Evolutionary conservation across 2,113 vertebrate genomes (phyloP).

Genomic region (Cottus gobio): DNA sequence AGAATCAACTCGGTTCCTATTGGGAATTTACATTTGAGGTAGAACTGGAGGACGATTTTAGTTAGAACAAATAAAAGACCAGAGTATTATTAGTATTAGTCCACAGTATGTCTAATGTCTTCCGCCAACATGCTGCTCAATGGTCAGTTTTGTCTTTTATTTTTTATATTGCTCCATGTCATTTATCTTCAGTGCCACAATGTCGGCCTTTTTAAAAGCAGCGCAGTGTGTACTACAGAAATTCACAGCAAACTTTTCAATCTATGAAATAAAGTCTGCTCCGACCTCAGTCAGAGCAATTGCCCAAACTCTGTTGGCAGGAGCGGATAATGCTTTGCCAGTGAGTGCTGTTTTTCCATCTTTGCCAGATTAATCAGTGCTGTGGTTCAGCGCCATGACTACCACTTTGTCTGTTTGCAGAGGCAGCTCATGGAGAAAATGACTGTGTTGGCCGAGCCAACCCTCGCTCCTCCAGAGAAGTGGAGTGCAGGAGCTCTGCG

Average conservation of each 20-base stretch:
- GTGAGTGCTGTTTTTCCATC: slow-evolving; percentile 32
- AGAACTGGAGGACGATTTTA: not conserved
- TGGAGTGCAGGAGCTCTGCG: slow-evolving; percentile 24
- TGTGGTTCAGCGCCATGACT: slow-evolving; percentile 33
- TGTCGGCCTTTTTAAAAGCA: not conserved
- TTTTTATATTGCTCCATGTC: not conserved
- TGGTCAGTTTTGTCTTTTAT: not conserved
- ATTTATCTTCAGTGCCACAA: not conserved
- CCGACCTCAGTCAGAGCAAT: slow-evolving; percentile 5
- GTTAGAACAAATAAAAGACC: not conserved
- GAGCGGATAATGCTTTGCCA: slow-evolving; percentile 9
- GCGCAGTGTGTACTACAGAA: not conserved
- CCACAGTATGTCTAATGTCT: not conserved
- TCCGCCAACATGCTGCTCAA: not conserved
- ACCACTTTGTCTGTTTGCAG: slow-evolving; percentile 17
- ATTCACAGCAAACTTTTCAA: slow-evolving; percentile 2
- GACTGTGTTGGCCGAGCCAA: slow-evolving; percentile 20
- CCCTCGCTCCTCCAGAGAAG: slow-evolving; percentile 13
- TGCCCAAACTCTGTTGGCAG: slow-evolving; percentile 33
- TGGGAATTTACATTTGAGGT: not conserved
- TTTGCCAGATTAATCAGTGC: slow-evolving; percentile 47
- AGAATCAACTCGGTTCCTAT: not conserved
- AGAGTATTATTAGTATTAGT: not conserved
- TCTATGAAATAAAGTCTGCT: slow-evolving; percentile 8
- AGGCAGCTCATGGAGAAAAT: slow-evolving; percentile 51